Percentiles rank a stretch among this genome's conserved stretches.
Conservation (phyloP, 2,797 vertebrate species). For the Xiphorhynchus erythropygius region DNA sequence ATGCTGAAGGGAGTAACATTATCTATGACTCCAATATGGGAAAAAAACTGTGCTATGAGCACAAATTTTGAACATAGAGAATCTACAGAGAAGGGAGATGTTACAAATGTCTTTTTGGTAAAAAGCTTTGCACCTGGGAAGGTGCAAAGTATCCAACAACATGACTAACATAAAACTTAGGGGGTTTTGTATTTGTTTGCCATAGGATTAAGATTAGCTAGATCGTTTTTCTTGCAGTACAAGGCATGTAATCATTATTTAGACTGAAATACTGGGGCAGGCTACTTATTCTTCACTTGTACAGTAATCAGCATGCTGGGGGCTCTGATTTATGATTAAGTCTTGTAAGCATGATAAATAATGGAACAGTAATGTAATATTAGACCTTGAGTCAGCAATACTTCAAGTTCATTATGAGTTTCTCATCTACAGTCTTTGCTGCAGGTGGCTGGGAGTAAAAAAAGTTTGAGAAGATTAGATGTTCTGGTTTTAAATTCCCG, state of each 20-base stretch:
- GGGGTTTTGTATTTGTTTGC: not conserved
- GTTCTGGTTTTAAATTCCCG: not conserved
- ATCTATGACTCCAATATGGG: not conserved
- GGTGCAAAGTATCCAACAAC: not conserved
- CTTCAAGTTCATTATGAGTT: not conserved
- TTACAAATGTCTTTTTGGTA: not conserved
- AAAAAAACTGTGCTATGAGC: not conserved
- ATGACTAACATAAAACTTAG: not conserved
- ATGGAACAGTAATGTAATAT: not conserved
- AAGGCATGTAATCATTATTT: not conserved
- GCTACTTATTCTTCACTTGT: not conserved
- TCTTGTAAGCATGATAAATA: not conserved
- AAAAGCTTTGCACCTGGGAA: not conserved
- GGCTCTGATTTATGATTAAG: not conserved
- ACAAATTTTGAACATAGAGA: not conserved
- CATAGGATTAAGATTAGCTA: not conserved
- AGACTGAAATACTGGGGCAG: not conserved
- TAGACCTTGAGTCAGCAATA: not conserved
- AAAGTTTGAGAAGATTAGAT: not conserved
- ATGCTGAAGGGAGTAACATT: rapidly evolving
- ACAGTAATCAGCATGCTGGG: not conserved
- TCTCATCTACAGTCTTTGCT: not conserved
- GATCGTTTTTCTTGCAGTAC: not conserved
- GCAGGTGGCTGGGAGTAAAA: not conserved
- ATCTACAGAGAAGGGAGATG: not conserved